These are phyloP conservation scores for Cavia porcellus DNA, from an alignment of 2,113 vertebrate genomes.

Conservation along the genomic window DNA sequence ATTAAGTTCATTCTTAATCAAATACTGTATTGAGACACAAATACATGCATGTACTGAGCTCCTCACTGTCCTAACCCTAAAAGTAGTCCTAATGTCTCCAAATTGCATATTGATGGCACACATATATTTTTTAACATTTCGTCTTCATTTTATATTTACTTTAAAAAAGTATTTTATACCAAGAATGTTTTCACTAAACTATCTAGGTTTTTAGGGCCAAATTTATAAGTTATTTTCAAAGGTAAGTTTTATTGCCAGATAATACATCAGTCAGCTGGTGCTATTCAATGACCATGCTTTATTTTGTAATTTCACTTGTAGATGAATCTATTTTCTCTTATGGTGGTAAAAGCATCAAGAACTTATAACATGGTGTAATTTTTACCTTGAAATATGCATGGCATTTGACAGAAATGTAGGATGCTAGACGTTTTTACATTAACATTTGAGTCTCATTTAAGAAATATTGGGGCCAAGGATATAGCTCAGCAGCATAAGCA, in stretches of 20 bases:
- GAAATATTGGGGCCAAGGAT: slow-evolving; percentile 41
- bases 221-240: slow-evolving; percentile 33
- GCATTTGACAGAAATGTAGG: slow-evolving; percentile 82
- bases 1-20: not conserved
- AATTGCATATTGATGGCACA: not conserved
- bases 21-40: not conserved
- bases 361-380: slow-evolving; percentile 10
- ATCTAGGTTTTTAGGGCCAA: not conserved
- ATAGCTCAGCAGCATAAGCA: too few relatives aligned
- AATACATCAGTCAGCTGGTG: not conserved
- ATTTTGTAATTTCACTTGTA: not conserved
- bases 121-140: not conserved
- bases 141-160: not conserved
- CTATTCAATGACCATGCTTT: not conserved
- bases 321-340: slow-evolving; percentile 1
- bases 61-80: not conserved
- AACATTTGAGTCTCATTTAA: slow-evolving; percentile 80
- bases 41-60: not conserved
- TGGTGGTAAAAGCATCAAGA: not conserved
- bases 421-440: slow-evolving; percentile 81
- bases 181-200: not conserved
- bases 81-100: not conserved
- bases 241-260: not conserved
- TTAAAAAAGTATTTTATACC: not conserved
- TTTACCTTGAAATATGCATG: slow-evolving; percentile 83